These are phyloP conservation scores for Pachliopta kotzebuea DNA, from an alignment of 2,888 invertebrate genomes.

Conservation along the genomic window DNA sequence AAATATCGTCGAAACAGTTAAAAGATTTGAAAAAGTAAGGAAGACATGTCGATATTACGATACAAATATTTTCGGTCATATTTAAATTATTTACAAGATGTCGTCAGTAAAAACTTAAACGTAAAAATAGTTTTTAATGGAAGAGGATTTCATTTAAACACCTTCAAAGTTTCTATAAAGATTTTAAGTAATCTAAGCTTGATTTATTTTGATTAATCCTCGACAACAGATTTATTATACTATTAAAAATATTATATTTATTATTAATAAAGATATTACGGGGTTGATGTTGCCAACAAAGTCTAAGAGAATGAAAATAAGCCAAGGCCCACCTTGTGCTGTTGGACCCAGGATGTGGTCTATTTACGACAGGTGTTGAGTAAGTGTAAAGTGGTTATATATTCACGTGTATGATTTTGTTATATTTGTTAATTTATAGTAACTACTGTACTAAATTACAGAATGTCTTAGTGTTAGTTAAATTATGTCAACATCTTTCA, in stretches of 20 bases:
- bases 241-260: too few species aligned
- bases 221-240: too few species aligned
- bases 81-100: conserved; percentile 6
- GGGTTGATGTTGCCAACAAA: too few species aligned
- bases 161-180: too few species aligned
- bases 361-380: neutral
- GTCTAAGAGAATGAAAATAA: too few species aligned
- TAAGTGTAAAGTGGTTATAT: neutral
- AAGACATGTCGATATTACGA: conserved; percentile 16
- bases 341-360: neutral
- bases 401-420: neutral
- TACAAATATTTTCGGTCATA: conserved; percentile 6
- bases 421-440: neutral
- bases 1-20: conserved; percentile 45
- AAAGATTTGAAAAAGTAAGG: conserved; percentile 15
- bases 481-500: neutral
- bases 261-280: too few species aligned
- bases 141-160: too few species aligned
- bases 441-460: neutral
- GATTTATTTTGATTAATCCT: too few species aligned
- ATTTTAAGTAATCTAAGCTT: too few species aligned
- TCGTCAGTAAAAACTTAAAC: conserved; percentile 5
- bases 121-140: too few species aligned
- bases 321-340: neutral
- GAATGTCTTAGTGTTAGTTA: neutral